Evolutionary conservation across 53 echinoderm and acorn worm species (phyloP).

Genomic region (Holothuria scabra): DNA sequence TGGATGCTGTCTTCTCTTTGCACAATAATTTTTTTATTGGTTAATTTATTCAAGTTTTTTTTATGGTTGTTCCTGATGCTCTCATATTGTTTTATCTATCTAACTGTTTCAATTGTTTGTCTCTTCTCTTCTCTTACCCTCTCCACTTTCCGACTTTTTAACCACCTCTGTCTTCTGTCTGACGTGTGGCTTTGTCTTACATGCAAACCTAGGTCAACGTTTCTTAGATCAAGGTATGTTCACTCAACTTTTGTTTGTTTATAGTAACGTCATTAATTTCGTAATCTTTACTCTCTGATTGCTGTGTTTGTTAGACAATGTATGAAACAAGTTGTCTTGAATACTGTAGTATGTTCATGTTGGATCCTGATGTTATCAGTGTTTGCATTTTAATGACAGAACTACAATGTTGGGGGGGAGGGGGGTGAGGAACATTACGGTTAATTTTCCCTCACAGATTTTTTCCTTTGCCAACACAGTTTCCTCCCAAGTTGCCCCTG

Average conservation of each 20-base stretch:
- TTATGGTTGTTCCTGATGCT: not conserved
- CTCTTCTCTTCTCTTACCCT: conserved; percentile 20
- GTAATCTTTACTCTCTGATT: not conserved
- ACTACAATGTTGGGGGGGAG: no score
- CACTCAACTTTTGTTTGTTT: conserved; percentile 5
- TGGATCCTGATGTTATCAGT: no score
- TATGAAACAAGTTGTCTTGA: no score
- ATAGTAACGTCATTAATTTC: not conserved
- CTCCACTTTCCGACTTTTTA: conserved; percentile 9
- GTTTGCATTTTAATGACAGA: no score
- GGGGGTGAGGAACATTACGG: no score
- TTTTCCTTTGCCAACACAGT: no score
- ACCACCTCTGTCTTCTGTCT: conserved; percentile 7
- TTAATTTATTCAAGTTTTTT: not conserved
- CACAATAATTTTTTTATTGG: not conserved
- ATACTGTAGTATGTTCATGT: no score
- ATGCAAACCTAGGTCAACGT: conserved; percentile 33
- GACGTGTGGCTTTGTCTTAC: conserved; percentile 28
- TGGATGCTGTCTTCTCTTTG: not conserved
- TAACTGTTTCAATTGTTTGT: not conserved
- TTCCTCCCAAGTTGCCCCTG: no score
- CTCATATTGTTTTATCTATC: not conserved
- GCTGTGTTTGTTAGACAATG: not conserved
- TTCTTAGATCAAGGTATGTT: conserved; percentile 35
- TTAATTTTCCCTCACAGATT: no score